Evolutionary conservation across 2,888 invertebrate species (phyloP), one percentile per base, ranked within the genome.

Genomic region (Philaethria dido): DNA sequence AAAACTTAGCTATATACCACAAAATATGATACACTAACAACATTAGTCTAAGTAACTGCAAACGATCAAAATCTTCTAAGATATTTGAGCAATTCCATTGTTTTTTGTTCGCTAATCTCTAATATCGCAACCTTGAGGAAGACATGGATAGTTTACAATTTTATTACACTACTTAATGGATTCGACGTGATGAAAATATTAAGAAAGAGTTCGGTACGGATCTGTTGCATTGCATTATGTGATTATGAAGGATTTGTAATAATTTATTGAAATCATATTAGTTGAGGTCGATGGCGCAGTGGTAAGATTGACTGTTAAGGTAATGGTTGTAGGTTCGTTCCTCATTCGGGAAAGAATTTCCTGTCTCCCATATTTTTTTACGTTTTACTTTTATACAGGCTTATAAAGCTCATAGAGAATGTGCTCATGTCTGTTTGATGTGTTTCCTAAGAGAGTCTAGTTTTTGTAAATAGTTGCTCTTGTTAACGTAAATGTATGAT

Each of bases 11-110:
- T n/a, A n/a, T n/a, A n/a, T n/a, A n/a, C n/a, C n/a, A n/a, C n/a
- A n/a, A n/a, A n/a, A n/a, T n/a, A n/a, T n/a, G n/a, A n/a, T n/a
- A n/a, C 5, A 25, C 25, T 25, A 4, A 25, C 2, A 25, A 25
- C 3, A 5, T 25, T 25, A 25, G 2, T 2, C 3, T 25, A 25
- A 50, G 33, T 50, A 42, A 59, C 59, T 59, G 42, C 18, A 39
- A 25, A 20, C n/a, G 22, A 59, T 59, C 18, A 64, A 59, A 25
- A 54, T 54, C 44, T 54, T 54, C n/a, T 55, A 52, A 42, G 52
- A 47, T 36, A 5, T 14, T 64, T 64, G 22, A 14, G 50, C 42
- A 65, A 65, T 65, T 25, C 65, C 44, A 60, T 65, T 65, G 65
- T 65, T 44, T 60, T 59, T 25, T 44, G 20, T 59, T 48, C 29